Percentiles rank a stretch among this genome's conserved stretches.
phyloP scores from a whole-genome alignment of 2,888 invertebrate genomes.

The Sclerodermus sp. region DNA sequence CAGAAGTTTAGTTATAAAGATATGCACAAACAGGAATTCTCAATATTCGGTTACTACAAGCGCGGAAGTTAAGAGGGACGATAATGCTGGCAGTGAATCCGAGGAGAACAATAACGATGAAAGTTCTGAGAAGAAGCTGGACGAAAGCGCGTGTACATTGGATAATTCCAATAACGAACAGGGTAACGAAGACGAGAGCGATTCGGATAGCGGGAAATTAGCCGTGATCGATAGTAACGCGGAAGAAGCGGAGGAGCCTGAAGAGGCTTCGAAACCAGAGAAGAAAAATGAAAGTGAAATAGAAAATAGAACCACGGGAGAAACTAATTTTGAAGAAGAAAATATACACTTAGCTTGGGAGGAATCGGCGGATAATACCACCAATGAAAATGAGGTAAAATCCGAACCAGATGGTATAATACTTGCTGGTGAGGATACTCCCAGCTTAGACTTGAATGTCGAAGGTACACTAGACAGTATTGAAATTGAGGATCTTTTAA shows the following conservation, averaged over 20 bases:
- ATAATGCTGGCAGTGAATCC: slow-evolving; percentile 33
- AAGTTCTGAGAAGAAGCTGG: slow-evolving; percentile 29
- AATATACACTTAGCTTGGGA: too few species aligned
- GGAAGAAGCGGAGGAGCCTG: slow-evolving; percentile 13
- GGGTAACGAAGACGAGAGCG: slow-evolving; percentile 41
- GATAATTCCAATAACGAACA: slow-evolving; percentile 29
- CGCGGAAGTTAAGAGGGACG: slow-evolving; percentile 22
- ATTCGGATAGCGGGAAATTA: slow-evolving; percentile 47
- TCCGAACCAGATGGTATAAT: slow-evolving; percentile 54
- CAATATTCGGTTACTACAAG: slow-evolving; percentile 45
- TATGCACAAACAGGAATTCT: slow-evolving; percentile 52
- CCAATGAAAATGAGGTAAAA: background rate
- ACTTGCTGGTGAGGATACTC: slow-evolving; percentile 68
- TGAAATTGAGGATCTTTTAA: slow-evolving; percentile 70
- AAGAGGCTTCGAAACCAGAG: slow-evolving; percentile 11
- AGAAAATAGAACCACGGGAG: too few species aligned
- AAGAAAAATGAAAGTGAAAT: slow-evolving; percentile 4
- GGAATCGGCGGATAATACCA: too few species aligned
- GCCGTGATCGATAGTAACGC: slow-evolving; percentile 40
- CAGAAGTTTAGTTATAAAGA: slow-evolving; percentile 53
- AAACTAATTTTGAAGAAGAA: too few species aligned
- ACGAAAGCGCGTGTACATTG: slow-evolving; percentile 27
- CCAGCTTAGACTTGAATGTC: slow-evolving; percentile 71
- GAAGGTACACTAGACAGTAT: slow-evolving; percentile 77
- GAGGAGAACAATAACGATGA: slow-evolving; percentile 47